phyloP scores from a whole-genome alignment of 2,888 invertebrate species.

The Tenthredo notha region DNA sequence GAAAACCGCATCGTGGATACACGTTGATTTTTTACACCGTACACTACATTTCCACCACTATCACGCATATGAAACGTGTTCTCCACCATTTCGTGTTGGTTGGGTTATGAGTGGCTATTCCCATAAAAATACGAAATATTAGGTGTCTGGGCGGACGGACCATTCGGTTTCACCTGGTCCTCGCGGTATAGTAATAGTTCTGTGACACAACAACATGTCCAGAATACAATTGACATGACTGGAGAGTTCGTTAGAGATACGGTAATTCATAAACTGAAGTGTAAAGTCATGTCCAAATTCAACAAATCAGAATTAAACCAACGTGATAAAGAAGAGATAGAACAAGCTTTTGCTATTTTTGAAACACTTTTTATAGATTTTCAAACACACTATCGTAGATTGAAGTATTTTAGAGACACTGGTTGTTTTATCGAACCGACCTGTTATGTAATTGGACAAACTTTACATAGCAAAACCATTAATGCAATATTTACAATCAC shows the following conservation, averaged over 20 bases:
- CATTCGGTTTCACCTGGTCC: too few relatives aligned
- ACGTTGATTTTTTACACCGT: too few relatives aligned
- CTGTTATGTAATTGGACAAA: conserved; percentile 33
- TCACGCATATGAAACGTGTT: too few relatives aligned
- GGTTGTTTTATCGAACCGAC: conserved; percentile 20
- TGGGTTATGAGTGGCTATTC: too few relatives aligned
- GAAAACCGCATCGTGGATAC: too few relatives aligned
- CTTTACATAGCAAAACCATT: conserved; percentile 11
- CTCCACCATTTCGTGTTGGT: too few relatives aligned
- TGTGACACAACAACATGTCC: too few relatives aligned
- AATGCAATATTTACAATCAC: conserved; percentile 24
- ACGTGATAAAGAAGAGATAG: conserved; percentile 25
- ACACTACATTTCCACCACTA: too few relatives aligned
- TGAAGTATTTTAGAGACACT: conserved; percentile 17
- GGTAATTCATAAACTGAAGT: not conserved
- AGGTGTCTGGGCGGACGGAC: too few relatives aligned
- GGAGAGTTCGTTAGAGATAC: conserved; percentile 4
- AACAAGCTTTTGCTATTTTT: conserved; percentile 34
- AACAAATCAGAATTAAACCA: not conserved
- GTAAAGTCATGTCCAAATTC: conserved; percentile 13
- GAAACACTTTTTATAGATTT: conserved; percentile 39
- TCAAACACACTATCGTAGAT: conserved; percentile 28
- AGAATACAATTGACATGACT: too few relatives aligned
- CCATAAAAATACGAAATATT: too few relatives aligned
- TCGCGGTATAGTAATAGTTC: too few relatives aligned